Evolutionary conservation across 1,140 invertebrate genomes (phyloP), one percentile per base, ranked within the genome.

Genomic region (Cephus cinctus): DNA sequence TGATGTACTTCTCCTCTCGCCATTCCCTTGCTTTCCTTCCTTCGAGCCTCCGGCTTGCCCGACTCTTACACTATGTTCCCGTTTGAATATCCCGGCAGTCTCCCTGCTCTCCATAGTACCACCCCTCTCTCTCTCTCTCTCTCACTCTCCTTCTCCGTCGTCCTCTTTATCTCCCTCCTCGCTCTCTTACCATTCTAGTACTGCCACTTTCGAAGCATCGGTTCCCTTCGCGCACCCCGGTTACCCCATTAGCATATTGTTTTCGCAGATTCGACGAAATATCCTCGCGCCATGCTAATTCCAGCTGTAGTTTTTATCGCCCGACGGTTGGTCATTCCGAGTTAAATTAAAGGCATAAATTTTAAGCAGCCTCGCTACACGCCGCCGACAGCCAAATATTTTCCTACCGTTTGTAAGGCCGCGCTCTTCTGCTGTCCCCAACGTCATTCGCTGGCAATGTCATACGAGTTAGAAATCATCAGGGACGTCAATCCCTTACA

Each of bases 331-430:
- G 69, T 75, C 69, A 74, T 71, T 71, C 68, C 63, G 64, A 67
- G 58, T 69, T 74, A 73, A 75, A 73, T 75, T 73, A 75, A 75
- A 75, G 73, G 73, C 71, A 74, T 75, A 74, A 75, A 75, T 75
- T 74, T 69, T 52, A 50, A 50, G 45, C 54, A 50, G 54, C 48
- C 32, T 36, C 43, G n/a, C n/a, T n/a, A n/a, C n/a, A n/a, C n/a
- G n/a, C n/a, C n/a, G n/a, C n/a, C n/a, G n/a, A n/a, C n/a, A n/a
- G n/a, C n/a, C n/a, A n/a, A n/a, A n/a, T n/a, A n/a, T n/a, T n/a
- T n/a, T n/a, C n/a, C n/a, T n/a, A n/a, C n/a, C n/a, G n/a, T n/a
- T n/a, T n/a, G n/a, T n/a, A n/a, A n/a, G n/a, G n/a, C n/a, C n/a
- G n/a, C n/a, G n/a, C n/a, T n/a, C n/a, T n/a, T n/a, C n/a, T n/a